Evolutionary conservation across 2,888 invertebrate species (phyloP).

Genomic region (Hyalella azteca): DNA sequence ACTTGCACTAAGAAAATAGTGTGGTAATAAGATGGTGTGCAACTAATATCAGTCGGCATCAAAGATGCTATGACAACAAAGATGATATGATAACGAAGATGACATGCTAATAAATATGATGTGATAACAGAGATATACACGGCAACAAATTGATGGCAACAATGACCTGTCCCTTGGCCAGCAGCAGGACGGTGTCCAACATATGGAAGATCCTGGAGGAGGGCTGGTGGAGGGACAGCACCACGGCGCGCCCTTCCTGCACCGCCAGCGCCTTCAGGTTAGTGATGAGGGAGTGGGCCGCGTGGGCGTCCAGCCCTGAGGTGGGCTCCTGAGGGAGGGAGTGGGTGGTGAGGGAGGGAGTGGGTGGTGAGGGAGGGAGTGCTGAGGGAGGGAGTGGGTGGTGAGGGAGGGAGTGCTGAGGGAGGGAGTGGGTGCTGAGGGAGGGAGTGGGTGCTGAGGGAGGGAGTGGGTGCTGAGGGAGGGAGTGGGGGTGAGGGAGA

Average conservation of each 20-base stretch:
- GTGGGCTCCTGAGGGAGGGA: conserved; percentile 74
- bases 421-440: no score
- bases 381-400: no score
- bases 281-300: conserved; percentile 76
- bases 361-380: no score
- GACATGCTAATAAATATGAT: neutral
- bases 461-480: neutral
- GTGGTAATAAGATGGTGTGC: neutral
- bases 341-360: no score
- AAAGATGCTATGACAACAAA: neutral
- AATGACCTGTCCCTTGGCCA: conserved; percentile 71
- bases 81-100: neutral
- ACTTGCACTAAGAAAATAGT: neutral
- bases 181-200: conserved; percentile 76
- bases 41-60: neutral
- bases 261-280: conserved; percentile 76
- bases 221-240: conserved; percentile 81
- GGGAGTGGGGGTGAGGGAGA: no score
- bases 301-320: conserved; percentile 80
- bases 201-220: conserved; percentile 84
- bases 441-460: no score
- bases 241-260: conserved; percentile 78
- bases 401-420: no score
- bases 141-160: neutral
- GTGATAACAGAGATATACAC: no score